Base-by-base conservation (phyloP, 2,888 invertebrate genomes). In the Blomia tropicalis region DNA sequence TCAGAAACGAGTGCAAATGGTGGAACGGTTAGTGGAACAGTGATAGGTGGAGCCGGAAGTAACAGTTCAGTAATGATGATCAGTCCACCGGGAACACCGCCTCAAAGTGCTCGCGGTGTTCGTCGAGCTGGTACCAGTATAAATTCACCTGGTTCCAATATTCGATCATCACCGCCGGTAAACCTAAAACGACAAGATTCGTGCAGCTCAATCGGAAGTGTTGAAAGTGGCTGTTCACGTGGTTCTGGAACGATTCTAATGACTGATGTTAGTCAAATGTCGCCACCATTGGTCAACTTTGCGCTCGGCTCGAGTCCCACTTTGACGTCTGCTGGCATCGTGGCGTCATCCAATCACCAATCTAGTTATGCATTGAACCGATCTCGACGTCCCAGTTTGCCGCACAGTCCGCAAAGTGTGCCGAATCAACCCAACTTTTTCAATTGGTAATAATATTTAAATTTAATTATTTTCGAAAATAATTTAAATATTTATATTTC, bases 231-330 rank as follows among this genome's bases (percentile, higher is more conserved):
- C 43, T 60, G 60, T 32, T 51, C 36, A 56, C 62, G 29, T 54
- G 53, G 25, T 22, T 53, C 51, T 11, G 30, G 58, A 31, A 63
- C 54, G 30, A 59, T 58, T 19, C 63, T 61, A 11, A 47, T 64
- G 60, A 36, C 65, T 31, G 63, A 66, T 65, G 61, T 64, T 11
- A 65, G 63, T 60, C 62, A 66, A 51, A 43, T 66, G 51, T 63
- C 66, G 4, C 66, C 69, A 44, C 69, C 69, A 29, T 56, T 64
- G 41, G 67, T 70, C 23, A 69, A 69, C 64, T 70, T 70, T 63
- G 63, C 67, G n/a, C 60, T 66, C 32, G 66, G 66, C 29, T 51
- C 51, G 22, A 44, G 27, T 44, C 63, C 64, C 11, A 66, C 64
- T 23, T 62, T 60, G 25, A 43, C 32, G 27, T 23, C 59, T 7